Percentiles rank a stretch among this genome's conserved stretches.
Evolutionary conservation across 2,113 vertebrate species (phyloP).

Genomic region (Ctenodactylus gundi): DNA sequence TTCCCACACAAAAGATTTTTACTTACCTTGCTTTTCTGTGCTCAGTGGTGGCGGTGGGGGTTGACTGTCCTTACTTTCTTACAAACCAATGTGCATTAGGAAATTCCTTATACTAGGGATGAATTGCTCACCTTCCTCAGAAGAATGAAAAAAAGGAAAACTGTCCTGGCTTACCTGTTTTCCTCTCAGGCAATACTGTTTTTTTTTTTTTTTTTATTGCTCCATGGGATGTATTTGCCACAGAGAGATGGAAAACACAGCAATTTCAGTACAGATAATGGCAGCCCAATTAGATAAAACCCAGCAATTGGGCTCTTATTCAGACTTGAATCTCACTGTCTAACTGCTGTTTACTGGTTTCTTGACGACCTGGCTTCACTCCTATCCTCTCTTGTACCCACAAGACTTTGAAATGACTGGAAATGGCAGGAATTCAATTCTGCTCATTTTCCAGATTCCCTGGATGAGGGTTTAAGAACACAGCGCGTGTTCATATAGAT

Average conservation of each 20-base stretch:
- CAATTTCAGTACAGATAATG: constrained; percentile 53
- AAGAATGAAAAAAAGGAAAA: constrained; percentile 26
- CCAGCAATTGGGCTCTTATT: constrained; percentile 51
- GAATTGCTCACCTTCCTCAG: background rate
- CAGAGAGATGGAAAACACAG: constrained; percentile 63
- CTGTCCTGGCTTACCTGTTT: constrained; percentile 62
- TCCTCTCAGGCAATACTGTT: constrained; percentile 63
- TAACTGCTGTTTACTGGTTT: constrained; percentile 52
- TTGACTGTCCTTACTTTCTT: too few species aligned
- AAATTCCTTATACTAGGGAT: background rate
- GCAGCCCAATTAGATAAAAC: constrained; percentile 68
- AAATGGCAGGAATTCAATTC: constrained; percentile 52
- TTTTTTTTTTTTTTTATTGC: constrained; percentile 56
- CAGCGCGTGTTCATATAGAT: constrained; percentile 18
- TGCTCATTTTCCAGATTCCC: constrained; percentile 47
- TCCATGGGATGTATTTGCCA: constrained; percentile 43
- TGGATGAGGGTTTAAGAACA: constrained; percentile 31
- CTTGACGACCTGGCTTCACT: constrained; percentile 38
- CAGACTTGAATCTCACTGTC: constrained; percentile 46
- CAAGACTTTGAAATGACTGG: constrained; percentile 11
- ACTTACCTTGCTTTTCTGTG: background rate
- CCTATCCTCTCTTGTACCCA: constrained; percentile 20
- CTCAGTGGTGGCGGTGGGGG: too few species aligned
- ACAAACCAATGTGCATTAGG: constrained; percentile 30
- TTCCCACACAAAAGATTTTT: background rate